Evolutionary conservation across 2,113 vertebrate genomes (phyloP).

Genomic region (Eudorcas thomsonii): DNA sequence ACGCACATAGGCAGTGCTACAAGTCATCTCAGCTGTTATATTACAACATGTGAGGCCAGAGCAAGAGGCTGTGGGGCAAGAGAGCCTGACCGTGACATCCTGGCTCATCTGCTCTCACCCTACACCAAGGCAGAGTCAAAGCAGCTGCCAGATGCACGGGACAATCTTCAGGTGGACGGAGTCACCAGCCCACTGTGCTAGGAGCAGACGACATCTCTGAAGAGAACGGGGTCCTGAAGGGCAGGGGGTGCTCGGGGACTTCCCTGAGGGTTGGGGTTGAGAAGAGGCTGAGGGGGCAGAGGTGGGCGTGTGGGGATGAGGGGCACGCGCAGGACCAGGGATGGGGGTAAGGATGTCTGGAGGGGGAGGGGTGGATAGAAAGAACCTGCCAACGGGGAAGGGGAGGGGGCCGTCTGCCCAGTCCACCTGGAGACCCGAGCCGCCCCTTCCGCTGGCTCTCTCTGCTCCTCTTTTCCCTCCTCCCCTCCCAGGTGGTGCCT

Average conservation of each 20-base stretch:
- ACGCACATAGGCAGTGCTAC: rapidly evolving
- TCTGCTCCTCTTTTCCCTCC: no score
- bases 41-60: not conserved
- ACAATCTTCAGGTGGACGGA: not conserved
- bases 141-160: rapidly evolving
- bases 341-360: rapidly evolving
- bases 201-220: not conserved
- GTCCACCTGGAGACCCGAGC: not conserved
- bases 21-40: not conserved
- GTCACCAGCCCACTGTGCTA: not conserved
- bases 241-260: not conserved
- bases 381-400: not conserved
- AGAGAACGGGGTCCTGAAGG: not conserved
- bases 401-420: not conserved
- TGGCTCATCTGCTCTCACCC: not conserved
- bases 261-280: not conserved
- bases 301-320: rapidly evolving
- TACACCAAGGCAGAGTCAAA: not conserved
- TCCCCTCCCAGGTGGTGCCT: not conserved
- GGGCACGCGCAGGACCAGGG: rapidly evolving
- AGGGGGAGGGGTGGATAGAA: not conserved
- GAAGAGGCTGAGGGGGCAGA: not conserved
- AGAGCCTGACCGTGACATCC: not conserved
- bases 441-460: not conserved
- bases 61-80: not conserved